Evolutionary conservation across 2,113 vertebrate genomes (phyloP), one percentile per base, ranked within the genome.

Genomic region (Megaceryle torquata): DNA sequence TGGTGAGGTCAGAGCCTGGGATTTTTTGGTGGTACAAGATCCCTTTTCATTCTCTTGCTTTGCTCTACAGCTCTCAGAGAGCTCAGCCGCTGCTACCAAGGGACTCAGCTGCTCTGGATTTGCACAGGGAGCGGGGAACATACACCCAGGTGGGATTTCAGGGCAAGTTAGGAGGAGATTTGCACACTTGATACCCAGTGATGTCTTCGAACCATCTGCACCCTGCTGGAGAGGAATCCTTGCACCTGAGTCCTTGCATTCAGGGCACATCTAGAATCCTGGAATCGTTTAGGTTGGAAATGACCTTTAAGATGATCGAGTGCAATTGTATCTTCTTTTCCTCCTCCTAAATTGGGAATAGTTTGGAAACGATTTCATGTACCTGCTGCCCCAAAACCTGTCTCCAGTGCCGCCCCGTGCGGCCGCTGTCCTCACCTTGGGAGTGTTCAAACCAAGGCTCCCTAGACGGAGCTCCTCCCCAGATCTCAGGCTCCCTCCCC

Each of bases 331-430:
- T 18, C 65, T 43, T 35, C 51, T 61, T 70, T 48, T n/a, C 31
- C 15, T 28, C 68, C 14, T 64, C 63, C 41, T 35, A 28, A 21
- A 13, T 31, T 8, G 33, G 43, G 41, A 28, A 4, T 28, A 7
- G 43, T 46, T 51, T 53, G 78, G 22, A 65, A 53, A 72, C 0
- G 1, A 79, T 53, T 9, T 37, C 63, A 5, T 3, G 0, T 10
- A 12, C 26, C 28, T 39, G 16, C 61, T 33, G 39, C 15, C 39
- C 70, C 11, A 2, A 67, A 79, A 48, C 3, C 3, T 12, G 54
- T 35, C 63, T 37, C 67, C 0, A 1, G 20, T 7, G 2, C 50
- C 26, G 60, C 44, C 33, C 10, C 19, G 8, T 6, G 12, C 33
- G 0, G 9, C 59, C 24, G 6, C 75, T 26, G 21, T 9, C 43